These are phyloP conservation scores for Catajapyx aquilonaris DNA, from an alignment of 1,140 invertebrate species.

Conservation along the genomic window DNA sequence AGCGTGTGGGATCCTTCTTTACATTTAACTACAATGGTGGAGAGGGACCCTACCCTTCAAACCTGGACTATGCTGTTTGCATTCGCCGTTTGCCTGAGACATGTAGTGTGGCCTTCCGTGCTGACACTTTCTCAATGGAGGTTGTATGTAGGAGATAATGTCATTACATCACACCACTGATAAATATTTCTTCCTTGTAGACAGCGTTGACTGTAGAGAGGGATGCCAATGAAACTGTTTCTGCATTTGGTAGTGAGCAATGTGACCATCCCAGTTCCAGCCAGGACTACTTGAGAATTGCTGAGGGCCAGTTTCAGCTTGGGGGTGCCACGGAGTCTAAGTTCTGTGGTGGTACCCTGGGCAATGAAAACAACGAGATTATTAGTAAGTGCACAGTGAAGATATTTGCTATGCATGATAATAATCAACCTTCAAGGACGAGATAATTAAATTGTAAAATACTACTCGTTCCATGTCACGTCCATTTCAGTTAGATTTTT, in stretches of 20 bases:
- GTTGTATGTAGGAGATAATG: no score
- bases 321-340: slow-evolving; percentile 3
- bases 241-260: background rate
- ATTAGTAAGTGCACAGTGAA: slow-evolving; percentile 6
- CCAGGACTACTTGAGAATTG: slow-evolving; percentile 5
- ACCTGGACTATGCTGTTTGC: slow-evolving; percentile 21
- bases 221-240: background rate
- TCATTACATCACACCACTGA: no score
- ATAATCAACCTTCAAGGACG: no score
- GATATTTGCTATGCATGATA: no score
- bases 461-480: no score
- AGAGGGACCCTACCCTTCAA: slow-evolving; percentile 20
- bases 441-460: no score
- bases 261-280: slow-evolving; percentile 3
- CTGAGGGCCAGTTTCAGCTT: slow-evolving; percentile 5
- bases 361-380: slow-evolving; percentile 6
- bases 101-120: background rate
- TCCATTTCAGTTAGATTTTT: no score
- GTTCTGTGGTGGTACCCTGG: slow-evolving; percentile 5
- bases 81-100: background rate
- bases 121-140: background rate
- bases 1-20: slow-evolving; percentile 27
- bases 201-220: background rate
- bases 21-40: slow-evolving; percentile 36
- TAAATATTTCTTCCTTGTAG: no score